These are phyloP conservation scores for Naso thynnoides DNA, from an alignment of 2,797 vertebrate species.

Conservation along the genomic window DNA sequence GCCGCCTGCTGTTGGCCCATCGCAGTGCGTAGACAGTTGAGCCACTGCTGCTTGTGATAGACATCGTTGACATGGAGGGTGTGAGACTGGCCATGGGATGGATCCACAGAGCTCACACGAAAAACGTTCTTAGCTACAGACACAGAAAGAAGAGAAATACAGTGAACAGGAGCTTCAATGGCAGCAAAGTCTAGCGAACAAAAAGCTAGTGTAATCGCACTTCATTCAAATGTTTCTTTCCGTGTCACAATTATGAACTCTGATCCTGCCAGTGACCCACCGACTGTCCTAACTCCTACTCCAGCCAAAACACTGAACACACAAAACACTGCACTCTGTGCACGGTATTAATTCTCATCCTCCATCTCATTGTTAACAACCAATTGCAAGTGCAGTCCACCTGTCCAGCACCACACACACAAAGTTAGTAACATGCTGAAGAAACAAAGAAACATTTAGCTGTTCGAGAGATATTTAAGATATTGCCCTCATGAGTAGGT, in stretches of 20 bases:
- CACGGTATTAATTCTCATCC: not conserved
- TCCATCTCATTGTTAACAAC: not conserved
- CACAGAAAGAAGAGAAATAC: conserved; percentile 7
- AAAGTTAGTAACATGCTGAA: too few species aligned
- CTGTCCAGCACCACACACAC: too few species aligned
- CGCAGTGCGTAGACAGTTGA: conserved; percentile 90
- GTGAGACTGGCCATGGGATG: conserved; percentile 89
- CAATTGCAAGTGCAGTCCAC: not conserved
- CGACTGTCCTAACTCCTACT: not conserved
- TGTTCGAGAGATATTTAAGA: too few species aligned
- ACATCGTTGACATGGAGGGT: conserved; percentile 94
- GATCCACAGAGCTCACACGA: conserved; percentile 90
- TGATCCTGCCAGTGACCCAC: not conserved
- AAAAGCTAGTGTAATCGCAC: not conserved
- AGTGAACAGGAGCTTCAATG: not conserved
- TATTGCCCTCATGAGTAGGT: too few species aligned
- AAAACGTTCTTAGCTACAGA: conserved; percentile 94
- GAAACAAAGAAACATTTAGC: too few species aligned
- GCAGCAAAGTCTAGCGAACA: not conserved
- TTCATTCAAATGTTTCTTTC: not conserved
- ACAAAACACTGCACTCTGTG: not conserved
- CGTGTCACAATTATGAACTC: not conserved
- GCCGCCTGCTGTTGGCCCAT: conserved; percentile 83
- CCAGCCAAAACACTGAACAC: too few species aligned
- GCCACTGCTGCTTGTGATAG: conserved; percentile 99